Evolutionary conservation across 2,888 invertebrate species (phyloP).

Genomic region (Crossocerus cetratus): DNA sequence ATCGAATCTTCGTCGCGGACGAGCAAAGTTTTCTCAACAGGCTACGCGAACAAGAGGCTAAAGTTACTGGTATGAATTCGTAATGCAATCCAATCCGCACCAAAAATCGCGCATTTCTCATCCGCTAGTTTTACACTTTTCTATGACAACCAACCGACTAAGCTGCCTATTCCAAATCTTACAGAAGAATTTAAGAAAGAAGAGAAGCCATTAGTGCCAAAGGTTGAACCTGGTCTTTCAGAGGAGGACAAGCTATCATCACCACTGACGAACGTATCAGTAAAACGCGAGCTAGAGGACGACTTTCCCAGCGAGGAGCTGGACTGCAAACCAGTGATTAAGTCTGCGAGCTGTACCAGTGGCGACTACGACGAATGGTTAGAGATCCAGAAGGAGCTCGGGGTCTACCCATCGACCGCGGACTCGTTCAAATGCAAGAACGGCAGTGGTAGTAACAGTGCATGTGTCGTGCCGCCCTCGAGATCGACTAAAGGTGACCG

Average conservation of each 20-base stretch:
- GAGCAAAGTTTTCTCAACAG: conserved; percentile 82
- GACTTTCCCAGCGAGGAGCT: conserved; percentile 69
- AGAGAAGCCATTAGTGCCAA: conserved; percentile 72
- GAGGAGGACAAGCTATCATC: conserved; percentile 62
- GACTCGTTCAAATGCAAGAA: conserved; percentile 66
- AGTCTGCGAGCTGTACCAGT: conserved; percentile 68
- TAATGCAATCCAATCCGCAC: not conserved
- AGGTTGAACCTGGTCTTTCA: conserved; percentile 70
- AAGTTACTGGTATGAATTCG: conserved; percentile 67
- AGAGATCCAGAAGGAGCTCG: conserved; percentile 83
- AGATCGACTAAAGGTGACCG: conserved; percentile 65
- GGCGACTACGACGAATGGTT: conserved; percentile 83
- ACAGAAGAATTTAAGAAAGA: conserved; percentile 73
- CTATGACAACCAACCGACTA: not conserved
- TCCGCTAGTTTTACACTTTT: not conserved
- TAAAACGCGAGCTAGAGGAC: conserved; percentile 73
- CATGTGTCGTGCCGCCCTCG: conserved; percentile 44
- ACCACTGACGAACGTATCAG: conserved; percentile 65
- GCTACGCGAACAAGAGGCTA: conserved; percentile 79
- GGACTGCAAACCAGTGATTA: conserved; percentile 68
- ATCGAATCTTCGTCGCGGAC: conserved; percentile 85
- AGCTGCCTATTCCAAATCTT: conserved; percentile 22
- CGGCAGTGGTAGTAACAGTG: conserved; percentile 54
- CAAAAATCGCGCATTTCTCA: not conserved
- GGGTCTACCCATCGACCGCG: conserved; percentile 73